Evolutionary conservation across 2,888 invertebrate species (phyloP).

Genomic region (Agrotis clavis): DNA sequence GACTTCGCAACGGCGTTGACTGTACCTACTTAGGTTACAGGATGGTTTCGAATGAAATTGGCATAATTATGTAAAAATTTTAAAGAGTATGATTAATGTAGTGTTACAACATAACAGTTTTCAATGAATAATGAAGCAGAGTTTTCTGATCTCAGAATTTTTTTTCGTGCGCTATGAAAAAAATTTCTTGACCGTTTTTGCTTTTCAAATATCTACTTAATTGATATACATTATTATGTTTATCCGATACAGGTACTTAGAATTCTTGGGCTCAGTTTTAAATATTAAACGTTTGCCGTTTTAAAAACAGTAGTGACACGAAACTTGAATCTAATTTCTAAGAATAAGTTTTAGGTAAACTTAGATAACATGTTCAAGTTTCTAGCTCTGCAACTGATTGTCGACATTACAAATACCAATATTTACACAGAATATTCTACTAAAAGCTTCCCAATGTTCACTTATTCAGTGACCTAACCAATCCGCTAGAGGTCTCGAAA

Average conservation of each 20-base stretch:
- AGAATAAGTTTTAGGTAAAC: background rate
- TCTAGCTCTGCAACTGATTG: background rate
- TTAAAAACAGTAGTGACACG: background rate
- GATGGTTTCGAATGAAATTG: background rate
- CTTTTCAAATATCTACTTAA: too few relatives aligned
- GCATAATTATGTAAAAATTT: background rate
- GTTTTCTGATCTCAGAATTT: background rate
- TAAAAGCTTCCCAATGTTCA: slow-evolving; percentile 28
- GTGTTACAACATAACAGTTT: background rate
- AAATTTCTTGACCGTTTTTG: too few relatives aligned
- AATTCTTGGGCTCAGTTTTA: too few relatives aligned
- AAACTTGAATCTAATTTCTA: background rate
- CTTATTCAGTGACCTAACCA: slow-evolving; percentile 5
- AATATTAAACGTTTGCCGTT: too few relatives aligned
- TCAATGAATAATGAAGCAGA: background rate
- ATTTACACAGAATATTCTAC: slow-evolving; percentile 12
- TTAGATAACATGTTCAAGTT: background rate
- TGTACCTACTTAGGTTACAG: slow-evolving; percentile 1
- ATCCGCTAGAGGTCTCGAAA: background rate
- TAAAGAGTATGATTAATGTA: background rate
- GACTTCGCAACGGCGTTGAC: background rate
- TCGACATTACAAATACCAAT: slow-evolving; percentile 1
- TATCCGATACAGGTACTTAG: too few relatives aligned
- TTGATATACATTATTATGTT: too few relatives aligned
- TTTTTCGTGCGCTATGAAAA: background rate